phyloP scores from a whole-genome alignment of 2,888 invertebrate genomes.

The Caprella mutica region DNA sequence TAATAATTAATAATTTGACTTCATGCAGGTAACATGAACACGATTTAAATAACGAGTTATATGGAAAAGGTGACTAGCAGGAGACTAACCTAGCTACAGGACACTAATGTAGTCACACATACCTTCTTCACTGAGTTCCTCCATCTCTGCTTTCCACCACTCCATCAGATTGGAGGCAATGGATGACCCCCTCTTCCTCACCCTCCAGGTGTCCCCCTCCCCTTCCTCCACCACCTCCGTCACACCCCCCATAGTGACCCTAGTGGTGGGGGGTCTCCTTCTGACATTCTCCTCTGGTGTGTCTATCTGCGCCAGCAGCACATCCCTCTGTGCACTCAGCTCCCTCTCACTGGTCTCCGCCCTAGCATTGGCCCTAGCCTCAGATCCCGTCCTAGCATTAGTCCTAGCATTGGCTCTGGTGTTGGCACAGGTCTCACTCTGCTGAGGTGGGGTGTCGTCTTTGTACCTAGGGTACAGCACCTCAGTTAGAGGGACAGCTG shows the following conservation, averaged over 20 bases:
- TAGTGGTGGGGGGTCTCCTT: not conserved
- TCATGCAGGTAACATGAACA: too few species aligned
- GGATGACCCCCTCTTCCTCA: not conserved
- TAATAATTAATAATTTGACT: too few species aligned
- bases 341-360: too few species aligned
- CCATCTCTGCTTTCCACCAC: slow-evolving; percentile 8
- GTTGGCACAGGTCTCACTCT: too few species aligned
- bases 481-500: too few species aligned
- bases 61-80: too few species aligned
- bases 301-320: not conserved
- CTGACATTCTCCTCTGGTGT: not conserved
- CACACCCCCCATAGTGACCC: not conserved
- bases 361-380: not conserved
- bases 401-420: too few species aligned
- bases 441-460: too few species aligned
- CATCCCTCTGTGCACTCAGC: not conserved
- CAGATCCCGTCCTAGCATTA: not conserved
- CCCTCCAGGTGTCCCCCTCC: not conserved
- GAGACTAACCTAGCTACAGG: too few species aligned
- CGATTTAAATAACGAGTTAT: too few species aligned
- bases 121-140: not conserved
- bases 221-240: not conserved
- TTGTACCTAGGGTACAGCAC: too few species aligned
- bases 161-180: not conserved
- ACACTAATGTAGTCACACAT: too few species aligned